Conservation (phyloP, 2,888 invertebrate genomes). For the Lithophane semibrunnea region DNA sequence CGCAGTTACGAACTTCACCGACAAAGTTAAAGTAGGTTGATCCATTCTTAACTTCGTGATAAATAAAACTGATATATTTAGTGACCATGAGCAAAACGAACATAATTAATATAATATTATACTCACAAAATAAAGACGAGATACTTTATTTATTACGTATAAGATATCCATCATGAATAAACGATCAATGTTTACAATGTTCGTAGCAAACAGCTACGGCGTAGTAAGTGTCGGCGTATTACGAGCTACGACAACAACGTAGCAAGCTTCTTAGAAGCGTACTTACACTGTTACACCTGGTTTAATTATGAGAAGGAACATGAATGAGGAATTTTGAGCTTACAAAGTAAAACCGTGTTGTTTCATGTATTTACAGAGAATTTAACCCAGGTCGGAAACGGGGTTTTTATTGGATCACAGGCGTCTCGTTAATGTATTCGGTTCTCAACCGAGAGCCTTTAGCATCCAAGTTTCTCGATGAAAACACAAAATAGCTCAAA, state of each 20-base stretch:
- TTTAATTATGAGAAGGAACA: background rate
- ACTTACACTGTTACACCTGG: background rate
- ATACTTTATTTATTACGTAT: slow-evolving; percentile 39
- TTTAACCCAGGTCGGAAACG: background rate
- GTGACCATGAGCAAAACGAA: slow-evolving; percentile 20
- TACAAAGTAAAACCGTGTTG: background rate
- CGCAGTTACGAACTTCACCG: slow-evolving; percentile 33
- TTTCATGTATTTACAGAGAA: background rate
- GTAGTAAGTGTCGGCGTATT: slow-evolving; percentile 62
- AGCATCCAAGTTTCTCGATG: background rate
- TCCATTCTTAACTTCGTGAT: slow-evolving; percentile 33
- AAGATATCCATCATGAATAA: slow-evolving; percentile 46
- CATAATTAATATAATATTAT: slow-evolving; percentile 44
- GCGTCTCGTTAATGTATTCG: background rate
- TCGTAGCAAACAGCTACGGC: slow-evolving; percentile 67
- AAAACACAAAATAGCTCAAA: background rate
- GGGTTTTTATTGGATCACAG: background rate
- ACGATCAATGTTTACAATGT: slow-evolving; percentile 43
- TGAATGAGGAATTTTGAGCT: background rate
- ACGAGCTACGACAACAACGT: slow-evolving; percentile 53
- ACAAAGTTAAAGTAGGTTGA: slow-evolving; percentile 38
- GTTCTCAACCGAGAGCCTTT: background rate
- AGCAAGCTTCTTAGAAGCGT: slow-evolving; percentile 25
- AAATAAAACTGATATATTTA: slow-evolving; percentile 39
- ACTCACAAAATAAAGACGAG: slow-evolving; percentile 26